phyloP scores from a whole-genome alignment of 1,140 invertebrate species.

The Musca vetustissima region DNA sequence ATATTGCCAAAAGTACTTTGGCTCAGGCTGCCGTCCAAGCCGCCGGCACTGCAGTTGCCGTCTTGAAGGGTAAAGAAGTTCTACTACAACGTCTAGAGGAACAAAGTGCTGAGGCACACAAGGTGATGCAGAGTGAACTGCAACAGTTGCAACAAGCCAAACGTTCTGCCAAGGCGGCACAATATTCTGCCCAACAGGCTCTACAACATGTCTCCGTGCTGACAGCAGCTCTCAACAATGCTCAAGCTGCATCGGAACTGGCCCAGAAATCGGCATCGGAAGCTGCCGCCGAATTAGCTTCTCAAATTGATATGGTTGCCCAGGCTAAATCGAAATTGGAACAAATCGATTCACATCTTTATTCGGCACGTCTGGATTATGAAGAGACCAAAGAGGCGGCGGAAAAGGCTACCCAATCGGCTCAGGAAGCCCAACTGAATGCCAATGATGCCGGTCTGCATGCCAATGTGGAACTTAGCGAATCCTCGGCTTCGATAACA shows the following conservation, averaged over 20 bases:
- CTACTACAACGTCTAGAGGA: slow-evolving; percentile 60
- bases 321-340: slow-evolving; percentile 60
- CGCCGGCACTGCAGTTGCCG: slow-evolving; percentile 57
- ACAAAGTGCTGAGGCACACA: slow-evolving; percentile 59
- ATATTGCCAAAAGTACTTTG: slow-evolving; percentile 60
- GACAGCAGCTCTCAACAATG: slow-evolving; percentile 58
- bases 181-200: slow-evolving; percentile 60
- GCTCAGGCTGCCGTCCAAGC: slow-evolving; percentile 59
- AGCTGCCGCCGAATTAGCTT: slow-evolving; percentile 60
- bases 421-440: slow-evolving; percentile 63
- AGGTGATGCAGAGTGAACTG: slow-evolving; percentile 58
- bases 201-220: slow-evolving; percentile 58
- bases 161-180: slow-evolving; percentile 60
- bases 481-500: slow-evolving; percentile 27
- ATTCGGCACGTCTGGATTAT: slow-evolving; percentile 58
- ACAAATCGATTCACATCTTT: slow-evolving; percentile 59
- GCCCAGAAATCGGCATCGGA: slow-evolving; percentile 60
- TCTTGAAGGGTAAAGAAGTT: slow-evolving; percentile 63
- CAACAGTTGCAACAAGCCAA: slow-evolving; percentile 61
- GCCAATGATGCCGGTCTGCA: slow-evolving; percentile 62
- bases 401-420: slow-evolving; percentile 59
- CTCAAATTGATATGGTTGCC: slow-evolving; percentile 63
- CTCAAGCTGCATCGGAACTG: slow-evolving; percentile 59
- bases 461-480: slow-evolving; percentile 53
- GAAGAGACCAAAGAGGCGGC: slow-evolving; percentile 61